Conservation (phyloP, 2,797 vertebrate species). For the Acipenser transmontanus region DNA sequence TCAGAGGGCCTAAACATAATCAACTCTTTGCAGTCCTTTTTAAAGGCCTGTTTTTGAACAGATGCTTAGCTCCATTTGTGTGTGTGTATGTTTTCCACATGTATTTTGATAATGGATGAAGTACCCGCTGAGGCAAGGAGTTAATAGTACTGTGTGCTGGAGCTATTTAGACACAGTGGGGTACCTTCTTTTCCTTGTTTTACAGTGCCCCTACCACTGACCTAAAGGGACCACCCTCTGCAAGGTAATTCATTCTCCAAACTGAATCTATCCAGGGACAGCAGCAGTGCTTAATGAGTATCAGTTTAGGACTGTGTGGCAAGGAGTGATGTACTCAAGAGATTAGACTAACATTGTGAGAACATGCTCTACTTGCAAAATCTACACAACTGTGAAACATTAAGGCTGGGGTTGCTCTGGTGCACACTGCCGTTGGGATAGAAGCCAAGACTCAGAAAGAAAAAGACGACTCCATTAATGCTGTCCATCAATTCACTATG, state of each 20-base stretch:
- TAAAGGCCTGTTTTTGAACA: no score
- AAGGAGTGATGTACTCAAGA: background rate
- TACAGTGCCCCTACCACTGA: background rate
- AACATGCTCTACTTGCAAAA: background rate
- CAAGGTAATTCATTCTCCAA: conserved; percentile 1
- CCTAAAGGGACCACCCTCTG: background rate
- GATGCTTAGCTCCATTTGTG: no score
- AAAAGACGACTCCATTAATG: no score
- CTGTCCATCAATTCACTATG: no score
- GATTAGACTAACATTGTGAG: background rate
- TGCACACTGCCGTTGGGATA: no score
- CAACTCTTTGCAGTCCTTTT: no score
- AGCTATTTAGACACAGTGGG: background rate
- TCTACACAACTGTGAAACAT: background rate
- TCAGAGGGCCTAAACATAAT: no score
- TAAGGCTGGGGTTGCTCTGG: no score
- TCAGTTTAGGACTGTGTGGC: background rate
- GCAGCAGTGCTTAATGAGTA: background rate
- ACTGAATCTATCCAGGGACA: background rate
- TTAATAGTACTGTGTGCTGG: background rate
- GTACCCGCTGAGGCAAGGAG: background rate
- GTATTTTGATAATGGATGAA: background rate
- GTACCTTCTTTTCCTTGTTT: background rate
- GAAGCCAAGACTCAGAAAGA: no score
- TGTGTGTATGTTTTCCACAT: no score